Evolutionary conservation across 1,140 invertebrate genomes (phyloP), one percentile per base, ranked within the genome.

Genomic region (Spodoptera litura): DNA sequence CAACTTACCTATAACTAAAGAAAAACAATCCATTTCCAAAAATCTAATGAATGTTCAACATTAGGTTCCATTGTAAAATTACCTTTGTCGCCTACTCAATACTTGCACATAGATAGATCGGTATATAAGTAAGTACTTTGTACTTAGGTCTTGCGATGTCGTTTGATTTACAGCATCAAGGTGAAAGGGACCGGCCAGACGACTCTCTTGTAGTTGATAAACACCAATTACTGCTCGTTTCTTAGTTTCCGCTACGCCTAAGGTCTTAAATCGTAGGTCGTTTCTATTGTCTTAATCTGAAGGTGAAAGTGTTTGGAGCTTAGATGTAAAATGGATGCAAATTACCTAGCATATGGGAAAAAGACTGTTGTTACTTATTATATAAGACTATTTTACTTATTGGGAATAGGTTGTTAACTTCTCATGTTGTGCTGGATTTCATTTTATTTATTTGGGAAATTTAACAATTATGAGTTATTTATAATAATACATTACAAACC

Each of bases 181-280:
- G 87, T 87, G 87, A 88, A 88, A 88, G 87, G 85, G 71, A 78
- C 76, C 64, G 68, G 86, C 79, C 66, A 13, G 72, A 84, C 86
- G 51, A 75, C 82, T 85, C 82, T 83, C 79, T 72, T 78, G 77
- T 31, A 64, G 66, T 75, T 77, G 59, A 74, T 73, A 73, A 81
- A 74, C 78, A 59, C 73, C 71, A 84, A 85, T 87, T 83, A 64
- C 55, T 56, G n/a, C 38, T 62, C 71, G 27, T 75, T 64, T 27
- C 73, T 75, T 52, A 52, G 35, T 77, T 77, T 75, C 58, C 49
- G 73, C 13, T 20, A 20, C 53, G 35, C 44, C 44, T 44, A 58
- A 38, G 35, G 20, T 58, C 38, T 15, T 15, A 56, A 58, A 38
- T 35, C n/a, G 12, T 10, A 25, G 35, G 58, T 72, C 10, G 53